Evolutionary conservation across 2,113 vertebrate species (phyloP), one percentile per base, ranked within the genome.

Genomic region (Heloderma charlesbogerti): DNA sequence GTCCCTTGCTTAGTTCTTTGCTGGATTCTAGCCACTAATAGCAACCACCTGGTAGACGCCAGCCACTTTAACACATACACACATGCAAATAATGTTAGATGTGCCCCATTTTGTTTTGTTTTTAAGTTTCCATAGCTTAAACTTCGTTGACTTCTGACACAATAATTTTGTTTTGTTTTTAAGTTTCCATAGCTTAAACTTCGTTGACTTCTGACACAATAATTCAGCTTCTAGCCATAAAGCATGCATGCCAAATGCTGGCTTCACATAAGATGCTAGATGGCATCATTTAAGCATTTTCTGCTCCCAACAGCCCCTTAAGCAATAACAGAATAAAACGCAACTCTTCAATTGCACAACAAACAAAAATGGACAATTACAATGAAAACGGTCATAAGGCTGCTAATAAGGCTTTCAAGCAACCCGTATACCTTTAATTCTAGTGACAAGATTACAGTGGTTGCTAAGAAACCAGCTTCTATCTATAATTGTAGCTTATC

Each of bases 401-500:
- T 51, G 63, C 87, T 81, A 81, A 88, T 88, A 67, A 69, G 43
- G 40, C 77, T 81, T 88, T 88, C 87, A 81, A 54, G 63, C 40
- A 12, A 67, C 18, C 77, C 20, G 16, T 48, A 81, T 69, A 69
- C 43, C 63, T 81, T 88, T 69, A 88, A 81, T 80, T 81, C 87
- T 67, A 69, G 34, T 88, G 57, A 67, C 57, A 79, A 74, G 57
- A 40, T 48, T 60, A 25, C 63, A 8, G 31, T 31, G 12, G 87
- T 88, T 88, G 77, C 87, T 88, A 80, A 37, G 87, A 81, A 69
- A 88, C 87, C 25, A n/a, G 60, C 43, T 27, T n/a, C 87, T 45
- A 69, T 88, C 77, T 81, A 88, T 88, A 88, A 88, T 40, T 88
- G 87, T 34, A 15, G 60, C 51, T 81, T 67, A 88, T 88, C 60